phyloP scores from a whole-genome alignment of 2,113 vertebrate genomes.

The Rhizomys pruinosus region DNA sequence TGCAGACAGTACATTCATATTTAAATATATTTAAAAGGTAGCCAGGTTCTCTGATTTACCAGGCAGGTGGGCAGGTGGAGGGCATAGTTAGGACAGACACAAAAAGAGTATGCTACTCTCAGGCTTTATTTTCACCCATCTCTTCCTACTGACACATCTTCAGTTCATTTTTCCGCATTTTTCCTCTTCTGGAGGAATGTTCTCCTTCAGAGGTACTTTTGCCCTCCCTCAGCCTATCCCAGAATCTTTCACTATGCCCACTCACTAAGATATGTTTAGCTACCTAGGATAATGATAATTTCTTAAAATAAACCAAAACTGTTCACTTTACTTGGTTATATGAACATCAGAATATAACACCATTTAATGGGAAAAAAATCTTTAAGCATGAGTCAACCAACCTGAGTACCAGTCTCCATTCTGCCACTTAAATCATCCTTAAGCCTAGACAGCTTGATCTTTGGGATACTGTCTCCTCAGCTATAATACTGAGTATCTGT shows the following conservation, averaged over 20 bases:
- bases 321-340: conserved; percentile 69
- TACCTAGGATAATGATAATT: conserved; percentile 71
- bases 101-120: neutral
- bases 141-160: conserved; percentile 29
- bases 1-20: too few relatives aligned
- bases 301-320: conserved; percentile 77
- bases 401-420: neutral
- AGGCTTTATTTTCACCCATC: too few relatives aligned
- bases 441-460: neutral
- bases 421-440: neutral
- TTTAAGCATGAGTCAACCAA: conserved; percentile 36
- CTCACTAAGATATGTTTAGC: conserved; percentile 75
- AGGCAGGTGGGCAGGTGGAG: too few relatives aligned
- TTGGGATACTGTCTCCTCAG: neutral
- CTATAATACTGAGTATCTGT: conserved; percentile 1
- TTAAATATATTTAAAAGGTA: neutral
- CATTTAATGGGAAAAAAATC: conserved; percentile 28
- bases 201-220: conserved; percentile 50
- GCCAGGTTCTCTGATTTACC: neutral
- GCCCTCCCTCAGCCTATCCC: conserved; percentile 51
- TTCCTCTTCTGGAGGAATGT: conserved; percentile 48
- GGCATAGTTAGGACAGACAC: neutral
- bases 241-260: conserved; percentile 66
- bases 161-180: conserved; percentile 20
- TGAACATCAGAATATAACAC: conserved; percentile 65